Evolutionary conservation across 2,888 invertebrate genomes (phyloP).

Genomic region (Cetonia aurata): DNA sequence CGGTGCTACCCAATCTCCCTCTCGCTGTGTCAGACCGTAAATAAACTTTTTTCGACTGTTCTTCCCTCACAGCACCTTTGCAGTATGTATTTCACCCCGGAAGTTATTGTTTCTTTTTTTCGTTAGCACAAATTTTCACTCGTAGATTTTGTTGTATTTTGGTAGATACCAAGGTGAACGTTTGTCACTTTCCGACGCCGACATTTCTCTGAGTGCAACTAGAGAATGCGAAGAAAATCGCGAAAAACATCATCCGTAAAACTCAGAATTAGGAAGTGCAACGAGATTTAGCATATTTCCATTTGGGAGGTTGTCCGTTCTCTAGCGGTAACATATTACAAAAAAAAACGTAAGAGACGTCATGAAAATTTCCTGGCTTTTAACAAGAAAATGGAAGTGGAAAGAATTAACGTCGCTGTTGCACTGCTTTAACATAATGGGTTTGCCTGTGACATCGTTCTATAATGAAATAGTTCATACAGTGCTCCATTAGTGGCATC

Average conservation of each 20-base stretch:
- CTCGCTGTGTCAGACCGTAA: background rate
- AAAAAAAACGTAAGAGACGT: background rate
- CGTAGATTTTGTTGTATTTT: no score
- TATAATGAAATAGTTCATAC: background rate
- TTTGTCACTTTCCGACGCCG: no score
- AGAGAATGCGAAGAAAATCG: no score
- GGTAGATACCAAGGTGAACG: no score
- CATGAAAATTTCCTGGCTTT: no score
- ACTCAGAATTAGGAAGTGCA: background rate
- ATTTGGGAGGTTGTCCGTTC: slow-evolving; percentile 15
- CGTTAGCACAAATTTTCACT: no score
- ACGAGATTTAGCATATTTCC: slow-evolving; percentile 1
- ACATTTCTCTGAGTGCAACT: no score
- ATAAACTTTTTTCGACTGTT: background rate
- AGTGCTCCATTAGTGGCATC: no score
- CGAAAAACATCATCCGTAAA: background rate
- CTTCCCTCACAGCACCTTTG: background rate
- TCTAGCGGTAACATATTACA: background rate
- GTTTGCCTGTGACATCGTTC: slow-evolving; percentile 2
- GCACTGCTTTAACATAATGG: slow-evolving; percentile 8
- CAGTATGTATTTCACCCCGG: no score
- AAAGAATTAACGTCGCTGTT: slow-evolving; percentile 9
- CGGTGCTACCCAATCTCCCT: slow-evolving; percentile 17
- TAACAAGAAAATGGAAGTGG: slow-evolving; percentile 5
- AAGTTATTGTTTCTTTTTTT: no score